Conservation (phyloP, 2,888 invertebrate genomes). For the Parapristionchus giblindavisi region DNA sequence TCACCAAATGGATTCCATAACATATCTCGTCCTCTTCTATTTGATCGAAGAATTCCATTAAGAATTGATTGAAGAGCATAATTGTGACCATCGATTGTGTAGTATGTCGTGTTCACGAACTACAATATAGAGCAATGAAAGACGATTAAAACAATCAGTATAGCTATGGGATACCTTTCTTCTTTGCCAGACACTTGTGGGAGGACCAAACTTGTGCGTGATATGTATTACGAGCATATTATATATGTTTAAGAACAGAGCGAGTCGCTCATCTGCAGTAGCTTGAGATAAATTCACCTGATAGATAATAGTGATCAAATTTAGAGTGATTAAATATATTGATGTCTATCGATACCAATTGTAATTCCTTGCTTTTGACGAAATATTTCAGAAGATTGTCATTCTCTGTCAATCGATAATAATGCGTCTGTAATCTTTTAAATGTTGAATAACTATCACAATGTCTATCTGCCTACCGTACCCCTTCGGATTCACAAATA, state of each 20-base stretch:
- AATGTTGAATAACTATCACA: slow-evolving; percentile 4
- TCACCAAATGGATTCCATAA: slow-evolving; percentile 71
- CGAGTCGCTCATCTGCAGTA: slow-evolving; percentile 70
- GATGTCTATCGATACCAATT: slow-evolving; percentile 59
- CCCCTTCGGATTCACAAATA: slow-evolving; percentile 70
- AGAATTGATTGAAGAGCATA: slow-evolving; percentile 74
- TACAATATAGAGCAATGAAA: slow-evolving; percentile 56
- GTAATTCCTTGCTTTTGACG: slow-evolving; percentile 69
- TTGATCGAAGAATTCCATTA: slow-evolving; percentile 73
- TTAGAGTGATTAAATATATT: slow-evolving; percentile 25
- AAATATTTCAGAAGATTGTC: slow-evolving; percentile 70
- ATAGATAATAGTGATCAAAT: neutral
- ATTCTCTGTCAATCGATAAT: slow-evolving; percentile 70
- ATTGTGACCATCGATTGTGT: slow-evolving; percentile 72
- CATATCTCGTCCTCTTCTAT: slow-evolving; percentile 72
- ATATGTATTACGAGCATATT: slow-evolving; percentile 74
- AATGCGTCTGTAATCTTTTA: slow-evolving; percentile 46
- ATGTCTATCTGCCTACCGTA: slow-evolving; percentile 43
- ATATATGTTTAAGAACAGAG: slow-evolving; percentile 74
- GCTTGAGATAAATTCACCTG: slow-evolving; percentile 38
- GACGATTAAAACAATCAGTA: neutral
- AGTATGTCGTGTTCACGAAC: slow-evolving; percentile 72
- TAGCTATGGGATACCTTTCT: slow-evolving; percentile 69
- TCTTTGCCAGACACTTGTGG: slow-evolving; percentile 72
- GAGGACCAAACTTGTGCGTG: slow-evolving; percentile 71